Base-by-base conservation (phyloP, 2,113 vertebrate genomes). In the Cyanoderma ruficeps region DNA sequence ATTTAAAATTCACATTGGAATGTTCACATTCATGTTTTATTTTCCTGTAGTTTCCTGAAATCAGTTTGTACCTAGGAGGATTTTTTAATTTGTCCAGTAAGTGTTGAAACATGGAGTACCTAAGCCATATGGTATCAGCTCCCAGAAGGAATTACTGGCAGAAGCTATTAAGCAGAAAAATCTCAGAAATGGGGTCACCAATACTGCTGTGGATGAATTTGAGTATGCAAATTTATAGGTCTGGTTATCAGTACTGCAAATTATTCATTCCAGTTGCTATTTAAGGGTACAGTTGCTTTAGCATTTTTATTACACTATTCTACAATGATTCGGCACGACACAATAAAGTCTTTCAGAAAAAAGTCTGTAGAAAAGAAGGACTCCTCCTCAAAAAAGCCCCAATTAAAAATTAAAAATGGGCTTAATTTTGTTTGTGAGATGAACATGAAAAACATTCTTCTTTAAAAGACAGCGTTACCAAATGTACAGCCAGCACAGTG, bases 361-460 rank as follows among this genome's bases (percentile, higher is more conserved):
- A 76, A 57, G 71, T 28, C 3, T 42, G 4, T 9, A 20, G 21
- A 9, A 28, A 49, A 41, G 39, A 56, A 42, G 6, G 11, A 25
- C 3, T 4, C 2, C 2, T 3, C 4, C 11, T 16, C 5, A 33
- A 13, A 3, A 46, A 46, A 14, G 1, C 6, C 10, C 60, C 11
- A 52, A 23, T 31, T 47, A 52, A 56, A 78, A 75, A 27, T 35
- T 61, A 53, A 80, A 80, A 87, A 35, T 42, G 2, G 10, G 9
- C 14, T 63, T 74, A 12, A 21, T 57, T 31, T 46, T 87, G 4
- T 53, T 72, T 61, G 11, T 22, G 42, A 88, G 80, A 39, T 41
- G 20, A 74, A 28, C 7, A 23, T 7, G 19, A 60, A 18, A 50
- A 74, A 18, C 0, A 0, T 60, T 83, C 5, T 39, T 77, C 28